Evolutionary conservation across 2,888 invertebrate species (phyloP), one percentile per base, ranked within the genome.

Genomic region (Diaperis boleti): DNA sequence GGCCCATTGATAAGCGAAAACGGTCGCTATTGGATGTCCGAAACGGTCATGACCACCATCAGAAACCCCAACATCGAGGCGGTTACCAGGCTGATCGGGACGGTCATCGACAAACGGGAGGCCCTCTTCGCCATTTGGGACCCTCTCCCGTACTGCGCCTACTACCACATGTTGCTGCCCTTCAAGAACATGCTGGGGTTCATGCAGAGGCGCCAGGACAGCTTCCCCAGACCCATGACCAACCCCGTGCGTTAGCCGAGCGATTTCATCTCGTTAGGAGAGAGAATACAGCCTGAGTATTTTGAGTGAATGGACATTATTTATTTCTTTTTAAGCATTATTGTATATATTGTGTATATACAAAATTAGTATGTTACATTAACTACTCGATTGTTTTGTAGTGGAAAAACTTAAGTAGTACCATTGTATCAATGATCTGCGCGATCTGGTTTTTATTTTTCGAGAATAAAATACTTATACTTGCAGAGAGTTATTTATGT

Each of bases 91-190:
- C 77, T 89, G 44, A 81, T 89, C 71, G 87, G 88, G 31, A 89
- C 88, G 0, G 89, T 91, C 29, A 77, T 92, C 69, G 92, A 92
- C 74, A 92, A 91, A 69, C 85, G 91, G 33, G 92, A 94, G 76
- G 92, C 92, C 0, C 82, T 94, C 0, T 94, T 94, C 75, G 86
- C 89, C 3, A 90, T 89, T 74, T 93, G 93, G 93, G 94, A 94
- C 76, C 94, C 94, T 3, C 78, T 94, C 72, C 94, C 94, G 0
- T 94, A 93, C 77, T 92, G 92, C 76, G 92, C 92, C 1, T 93
- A 92, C 78, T 93, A 93, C 81, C 92, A 92, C 77, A 87, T 94
- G 72, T 90, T 92, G 74, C 79, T 89, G 71, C 92, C 92, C 0
- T 84, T 89, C 68, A 84, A 84, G 69, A 86, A 86, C 67, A 82